Evolutionary conservation across 2,113 vertebrate species (phyloP).

Genomic region (Orthonyx spaldingii): DNA sequence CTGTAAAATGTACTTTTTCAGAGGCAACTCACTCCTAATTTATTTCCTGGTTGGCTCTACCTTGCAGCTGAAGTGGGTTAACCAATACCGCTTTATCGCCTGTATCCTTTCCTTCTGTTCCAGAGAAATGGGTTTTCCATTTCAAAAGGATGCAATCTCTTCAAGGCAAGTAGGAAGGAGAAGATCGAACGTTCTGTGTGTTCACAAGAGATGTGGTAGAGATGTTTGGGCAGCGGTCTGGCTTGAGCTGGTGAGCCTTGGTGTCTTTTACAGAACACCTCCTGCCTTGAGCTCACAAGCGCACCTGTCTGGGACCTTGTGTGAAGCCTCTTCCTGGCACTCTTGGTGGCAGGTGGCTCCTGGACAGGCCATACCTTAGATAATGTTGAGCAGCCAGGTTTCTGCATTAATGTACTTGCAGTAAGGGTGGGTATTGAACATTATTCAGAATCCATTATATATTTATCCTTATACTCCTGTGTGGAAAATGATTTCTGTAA

Average conservation of each 20-base stretch:
- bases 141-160: not conserved
- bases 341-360: not conserved
- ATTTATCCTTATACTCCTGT: constrained; percentile 52
- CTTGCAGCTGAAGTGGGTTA: not conserved
- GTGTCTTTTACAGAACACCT: not conserved
- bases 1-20: constrained; percentile 13
- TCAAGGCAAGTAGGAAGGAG: not conserved
- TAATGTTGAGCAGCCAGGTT: not conserved
- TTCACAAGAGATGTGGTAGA: not conserved
- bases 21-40: not conserved
- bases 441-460: constrained; percentile 57
- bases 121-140: not conserved
- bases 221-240: not conserved
- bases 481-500: constrained; percentile 59
- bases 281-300: not conserved
- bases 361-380: not conserved
- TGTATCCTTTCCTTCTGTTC: not conserved
- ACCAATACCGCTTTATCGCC: not conserved
- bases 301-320: not conserved
- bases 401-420: constrained; percentile 7
- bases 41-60: not conserved
- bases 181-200: not conserved
- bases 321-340: not conserved
- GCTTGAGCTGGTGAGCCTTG: not conserved
- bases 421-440: not conserved